These are phyloP conservation scores for Eulemur mongoz DNA, from an alignment of 2,797 vertebrate species.

Conservation along the genomic window DNA sequence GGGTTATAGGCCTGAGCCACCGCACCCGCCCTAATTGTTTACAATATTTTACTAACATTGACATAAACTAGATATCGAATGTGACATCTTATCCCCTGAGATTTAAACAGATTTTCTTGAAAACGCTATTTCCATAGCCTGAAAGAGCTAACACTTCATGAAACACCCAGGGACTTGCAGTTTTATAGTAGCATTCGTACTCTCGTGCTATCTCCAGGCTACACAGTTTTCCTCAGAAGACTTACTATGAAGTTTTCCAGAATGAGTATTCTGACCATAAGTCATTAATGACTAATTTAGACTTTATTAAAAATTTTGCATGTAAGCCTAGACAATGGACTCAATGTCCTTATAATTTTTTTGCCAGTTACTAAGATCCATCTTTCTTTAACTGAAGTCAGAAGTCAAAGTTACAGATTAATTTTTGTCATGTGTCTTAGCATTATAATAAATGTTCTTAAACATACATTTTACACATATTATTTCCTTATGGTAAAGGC, in stretches of 20 bases:
- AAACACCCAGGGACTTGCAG: background rate
- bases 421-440: background rate
- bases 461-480: background rate
- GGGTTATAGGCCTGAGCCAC: too few species aligned
- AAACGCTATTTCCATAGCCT: background rate
- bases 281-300: background rate
- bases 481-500: background rate
- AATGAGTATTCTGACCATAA: background rate
- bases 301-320: background rate
- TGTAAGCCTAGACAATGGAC: background rate
- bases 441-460: background rate
- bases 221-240: background rate
- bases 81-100: background rate
- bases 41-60: background rate
- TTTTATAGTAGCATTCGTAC: background rate
- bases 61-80: background rate
- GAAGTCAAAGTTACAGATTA: background rate
- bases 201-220: background rate
- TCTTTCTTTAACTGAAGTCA: conserved; percentile 20
- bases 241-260: background rate
- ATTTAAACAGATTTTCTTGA: background rate
- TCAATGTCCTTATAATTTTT: background rate
- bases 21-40: background rate
- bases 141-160: background rate
- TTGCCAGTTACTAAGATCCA: background rate